These are phyloP conservation scores for Lipotes vexillifer DNA, from an alignment of 2,113 vertebrate species.

Conservation along the genomic window DNA sequence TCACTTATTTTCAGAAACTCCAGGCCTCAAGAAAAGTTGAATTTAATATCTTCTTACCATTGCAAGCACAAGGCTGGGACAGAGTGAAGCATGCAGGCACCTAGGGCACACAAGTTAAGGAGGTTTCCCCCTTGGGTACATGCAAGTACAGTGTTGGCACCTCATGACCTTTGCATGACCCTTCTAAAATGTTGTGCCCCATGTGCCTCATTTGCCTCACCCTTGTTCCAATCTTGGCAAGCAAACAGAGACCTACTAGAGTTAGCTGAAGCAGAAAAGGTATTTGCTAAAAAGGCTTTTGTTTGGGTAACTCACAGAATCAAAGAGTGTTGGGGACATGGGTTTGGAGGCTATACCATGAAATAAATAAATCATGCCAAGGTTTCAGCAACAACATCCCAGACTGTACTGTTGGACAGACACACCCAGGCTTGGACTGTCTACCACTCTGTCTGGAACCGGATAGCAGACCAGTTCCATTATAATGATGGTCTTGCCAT, in stretches of 20 bases:
- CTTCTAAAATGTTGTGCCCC: neutral
- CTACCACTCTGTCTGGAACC: neutral
- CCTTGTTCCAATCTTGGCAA: neutral
- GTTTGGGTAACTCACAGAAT: neutral
- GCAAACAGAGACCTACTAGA: neutral
- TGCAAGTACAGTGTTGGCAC: neutral
- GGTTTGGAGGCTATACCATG: neutral
- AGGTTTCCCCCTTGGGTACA: neutral
- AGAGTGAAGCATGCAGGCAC: neutral
- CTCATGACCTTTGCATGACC: neutral
- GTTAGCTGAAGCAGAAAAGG: neutral
- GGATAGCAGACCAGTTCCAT: neutral
- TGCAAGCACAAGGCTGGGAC: neutral
- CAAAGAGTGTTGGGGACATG: neutral
- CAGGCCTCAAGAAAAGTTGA: neutral
- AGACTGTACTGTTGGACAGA: neutral
- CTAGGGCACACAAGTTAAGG: neutral
- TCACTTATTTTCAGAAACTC: neutral
- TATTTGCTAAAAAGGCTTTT: neutral
- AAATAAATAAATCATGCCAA: neutral
- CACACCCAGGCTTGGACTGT: rapidly evolving
- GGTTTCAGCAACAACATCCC: neutral
- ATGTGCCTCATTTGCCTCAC: neutral
- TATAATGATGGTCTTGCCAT: neutral
- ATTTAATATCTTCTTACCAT: neutral